Conservation (phyloP, 1,140 invertebrate genomes). For the Aphis gossypii region DNA sequence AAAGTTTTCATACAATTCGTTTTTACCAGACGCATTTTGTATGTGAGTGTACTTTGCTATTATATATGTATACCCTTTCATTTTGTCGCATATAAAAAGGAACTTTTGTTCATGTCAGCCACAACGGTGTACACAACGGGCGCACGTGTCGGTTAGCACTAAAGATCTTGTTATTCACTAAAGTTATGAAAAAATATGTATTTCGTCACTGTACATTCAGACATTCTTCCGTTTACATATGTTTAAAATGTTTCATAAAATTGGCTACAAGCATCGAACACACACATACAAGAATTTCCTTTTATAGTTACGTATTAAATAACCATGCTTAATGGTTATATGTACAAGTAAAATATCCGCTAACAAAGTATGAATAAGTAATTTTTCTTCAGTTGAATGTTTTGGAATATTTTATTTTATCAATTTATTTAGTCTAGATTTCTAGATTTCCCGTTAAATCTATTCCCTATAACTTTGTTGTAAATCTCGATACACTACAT, state of each 20-base stretch:
- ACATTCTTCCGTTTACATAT: not conserved
- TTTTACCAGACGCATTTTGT: not conserved
- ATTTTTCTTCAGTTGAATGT: too few species aligned
- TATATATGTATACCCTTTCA: not conserved
- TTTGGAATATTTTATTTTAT: too few species aligned
- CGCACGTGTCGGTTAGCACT: not conserved
- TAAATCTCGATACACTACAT: not conserved
- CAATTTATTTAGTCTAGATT: too few species aligned
- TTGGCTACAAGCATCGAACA: not conserved
- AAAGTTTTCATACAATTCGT: not conserved
- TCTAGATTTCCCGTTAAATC: not conserved
- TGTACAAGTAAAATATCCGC: too few species aligned
- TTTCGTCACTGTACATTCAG: not conserved
- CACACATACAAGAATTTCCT: too few species aligned
- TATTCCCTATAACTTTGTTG: not conserved
- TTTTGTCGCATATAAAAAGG: not conserved
- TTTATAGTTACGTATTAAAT: too few species aligned
- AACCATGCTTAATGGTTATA: too few species aligned
- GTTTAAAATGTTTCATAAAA: not conserved
- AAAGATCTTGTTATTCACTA: not conserved
- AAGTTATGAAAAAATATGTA: not conserved
- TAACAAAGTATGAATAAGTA: too few species aligned
- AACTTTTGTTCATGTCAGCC: not conserved
- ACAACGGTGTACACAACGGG: too few species aligned
- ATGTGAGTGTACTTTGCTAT: not conserved